phyloP scores from a whole-genome alignment of 2,888 invertebrate genomes.

The Dryobotodes eremita region DNA sequence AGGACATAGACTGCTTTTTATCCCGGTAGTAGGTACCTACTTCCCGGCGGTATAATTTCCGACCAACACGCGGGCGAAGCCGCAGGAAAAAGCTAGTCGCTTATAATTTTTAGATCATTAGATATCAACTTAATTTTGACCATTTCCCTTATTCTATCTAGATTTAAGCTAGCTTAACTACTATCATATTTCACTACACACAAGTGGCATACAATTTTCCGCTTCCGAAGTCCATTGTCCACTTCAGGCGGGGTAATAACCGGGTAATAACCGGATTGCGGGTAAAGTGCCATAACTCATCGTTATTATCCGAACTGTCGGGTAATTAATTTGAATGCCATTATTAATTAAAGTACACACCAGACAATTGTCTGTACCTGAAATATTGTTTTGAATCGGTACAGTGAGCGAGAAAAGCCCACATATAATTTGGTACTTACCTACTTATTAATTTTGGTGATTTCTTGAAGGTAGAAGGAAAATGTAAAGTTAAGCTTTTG shows the following conservation, averaged over 20 bases:
- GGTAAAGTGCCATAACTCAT: slow-evolving; percentile 62
- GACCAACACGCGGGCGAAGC: too few relatives aligned
- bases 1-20: not conserved
- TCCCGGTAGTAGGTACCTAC: not conserved
- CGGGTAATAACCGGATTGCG: slow-evolving; percentile 51
- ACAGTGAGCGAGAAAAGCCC: slow-evolving; percentile 48
- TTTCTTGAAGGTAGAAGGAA: not conserved
- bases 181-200: not conserved
- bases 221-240: slow-evolving; percentile 39
- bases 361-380: slow-evolving; percentile 69
- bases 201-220: slow-evolving; percentile 17
- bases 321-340: slow-evolving; percentile 70
- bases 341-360: slow-evolving; percentile 69
- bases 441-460: not conserved
- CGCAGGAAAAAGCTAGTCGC: not conserved
- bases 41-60: not conserved
- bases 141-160: not conserved
- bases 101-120: not conserved
- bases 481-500: not conserved
- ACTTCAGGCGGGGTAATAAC: slow-evolving; percentile 52
- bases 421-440: not conserved
- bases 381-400: slow-evolving; percentile 70
- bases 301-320: slow-evolving; percentile 64
- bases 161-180: too few relatives aligned
- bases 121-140: not conserved